Percentiles rank a stretch among this genome's conserved stretches.
Conservation (phyloP, 2,888 invertebrate genomes). For the Lycia hirtaria region DNA sequence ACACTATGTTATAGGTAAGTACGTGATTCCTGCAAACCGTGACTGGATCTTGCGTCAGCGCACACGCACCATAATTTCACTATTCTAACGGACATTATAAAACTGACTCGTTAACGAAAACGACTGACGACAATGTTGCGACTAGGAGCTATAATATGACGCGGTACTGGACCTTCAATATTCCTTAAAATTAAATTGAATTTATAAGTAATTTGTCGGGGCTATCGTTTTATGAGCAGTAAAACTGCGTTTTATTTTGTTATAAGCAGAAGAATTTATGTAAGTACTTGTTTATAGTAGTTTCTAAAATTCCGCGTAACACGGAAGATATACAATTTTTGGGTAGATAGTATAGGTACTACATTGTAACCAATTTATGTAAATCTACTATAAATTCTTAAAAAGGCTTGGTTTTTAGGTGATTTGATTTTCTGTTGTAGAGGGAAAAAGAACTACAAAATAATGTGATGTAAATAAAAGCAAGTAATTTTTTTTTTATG, state of each 20-base stretch:
- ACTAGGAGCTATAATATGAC: too few relatives aligned
- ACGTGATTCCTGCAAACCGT: constrained; percentile 34
- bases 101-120: not conserved
- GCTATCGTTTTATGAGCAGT: not conserved
- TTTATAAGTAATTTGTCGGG: too few relatives aligned
- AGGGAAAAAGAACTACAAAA: too few relatives aligned
- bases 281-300: not conserved
- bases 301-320: too few relatives aligned
- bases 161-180: not conserved
- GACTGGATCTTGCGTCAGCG: constrained; percentile 45
- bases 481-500: too few relatives aligned
- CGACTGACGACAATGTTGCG: not conserved
- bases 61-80: constrained; percentile 27
- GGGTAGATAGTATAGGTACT: too few relatives aligned
- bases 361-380: too few relatives aligned
- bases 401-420: too few relatives aligned
- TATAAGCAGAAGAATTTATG: not conserved
- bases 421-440: too few relatives aligned
- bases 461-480: too few relatives aligned
- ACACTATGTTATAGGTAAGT: constrained; percentile 35
- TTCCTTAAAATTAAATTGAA: not conserved
- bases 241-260: not conserved
- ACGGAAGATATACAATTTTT: too few relatives aligned
- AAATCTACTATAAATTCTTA: too few relatives aligned
- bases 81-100: not conserved